Base-by-base conservation (phyloP, 2,888 invertebrate genomes). In the Spisula solida region DNA sequence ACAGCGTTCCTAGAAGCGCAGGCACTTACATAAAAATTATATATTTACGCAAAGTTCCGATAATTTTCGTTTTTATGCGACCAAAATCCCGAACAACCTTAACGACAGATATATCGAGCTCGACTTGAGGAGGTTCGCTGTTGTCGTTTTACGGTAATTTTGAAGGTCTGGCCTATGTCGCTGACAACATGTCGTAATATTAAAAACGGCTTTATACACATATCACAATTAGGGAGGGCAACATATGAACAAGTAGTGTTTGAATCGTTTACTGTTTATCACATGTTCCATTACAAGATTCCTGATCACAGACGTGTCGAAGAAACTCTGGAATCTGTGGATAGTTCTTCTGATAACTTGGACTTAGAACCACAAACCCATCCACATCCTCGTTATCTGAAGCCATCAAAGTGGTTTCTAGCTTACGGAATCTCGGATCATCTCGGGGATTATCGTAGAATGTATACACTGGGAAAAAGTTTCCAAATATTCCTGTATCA, bases 301-400 rank as follows among this genome's bases (percentile, higher is more conserved):
- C 31, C 25, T 82, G 48, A 47, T 79, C 31, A 31, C 75, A 25
- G 2, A 47, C 48, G 18, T 80, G 51, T 51, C 60, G 48, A 10
- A 88, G 80, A 70, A 48, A 83, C 25, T 79, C 83, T 0, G 90
- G 90, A 79, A 90, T 85, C 48, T 82, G 81, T 34, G 90, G 90
- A 86, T 85, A 86, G 4, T 81, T 5, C 56, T 86, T 90, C 20
- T 60, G 78, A 34, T 80, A 94, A 85, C 94, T 94, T n/a, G 94
- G 94, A 83, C 94, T 94, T 0, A 95, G 91, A 78, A 93, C 94
- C 12, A 92, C 89, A 87, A 93, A 94, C 0, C 95, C 95, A 25
- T 93, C 94, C 20, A 83, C 91, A n/a, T 88, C 90, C 0, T 90
- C 91, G 16, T 90, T 92, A 10, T 91, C 90, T 47, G 93, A 88